Base-by-base conservation (phyloP, 2,797 vertebrate species). In the Stomatorhinus walkeri region DNA sequence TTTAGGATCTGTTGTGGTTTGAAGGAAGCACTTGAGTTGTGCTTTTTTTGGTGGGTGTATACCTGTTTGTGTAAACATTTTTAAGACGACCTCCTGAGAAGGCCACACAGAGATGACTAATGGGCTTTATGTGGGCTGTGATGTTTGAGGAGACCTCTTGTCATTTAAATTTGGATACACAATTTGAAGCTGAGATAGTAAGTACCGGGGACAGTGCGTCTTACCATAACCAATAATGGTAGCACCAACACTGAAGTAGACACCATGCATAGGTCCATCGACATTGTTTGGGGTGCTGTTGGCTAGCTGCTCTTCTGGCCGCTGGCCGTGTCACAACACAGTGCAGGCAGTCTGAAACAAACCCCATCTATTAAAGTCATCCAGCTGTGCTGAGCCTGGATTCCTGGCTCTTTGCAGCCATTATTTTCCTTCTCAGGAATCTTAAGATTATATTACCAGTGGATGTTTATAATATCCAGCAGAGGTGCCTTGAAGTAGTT, bases 381-480 rank as follows among this genome's bases (percentile, higher is more conserved):
- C n/a, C 90, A 87, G 86, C 90, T 89, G 88, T 9, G 85, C 88
- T 88, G 68, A 91, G 87, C 89, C 87, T 61, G 87, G 84, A 88
- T 91, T 90, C 72, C 22, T 90, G 90, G 90, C 90, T 90, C 87
- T 87, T 59, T 81, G 89, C 91, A 91, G 90, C 81, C 40, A 88
- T 84, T 89, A 90, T 93, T 94, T 91, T 89, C 19, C 56, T 87
- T 49, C 81, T 61, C 28, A 86, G 90, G 89, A 91, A 88, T 89
- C 64, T 81, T 81, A 4, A 92, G 93, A 94, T 93, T 92, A 93
- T 46, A 85, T 85, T 85, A 93, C 93, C 90, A 46, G 52, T 90
- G 90, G 90, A 92, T 93, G 93, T 92, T 93, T 93, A 94, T 93
- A 92, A 92, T 93, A 93, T 93, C 93, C 91, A 92, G 93, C 91